Conservation (phyloP, 2,888 invertebrate species). For the Margaritifera margaritifera region DNA sequence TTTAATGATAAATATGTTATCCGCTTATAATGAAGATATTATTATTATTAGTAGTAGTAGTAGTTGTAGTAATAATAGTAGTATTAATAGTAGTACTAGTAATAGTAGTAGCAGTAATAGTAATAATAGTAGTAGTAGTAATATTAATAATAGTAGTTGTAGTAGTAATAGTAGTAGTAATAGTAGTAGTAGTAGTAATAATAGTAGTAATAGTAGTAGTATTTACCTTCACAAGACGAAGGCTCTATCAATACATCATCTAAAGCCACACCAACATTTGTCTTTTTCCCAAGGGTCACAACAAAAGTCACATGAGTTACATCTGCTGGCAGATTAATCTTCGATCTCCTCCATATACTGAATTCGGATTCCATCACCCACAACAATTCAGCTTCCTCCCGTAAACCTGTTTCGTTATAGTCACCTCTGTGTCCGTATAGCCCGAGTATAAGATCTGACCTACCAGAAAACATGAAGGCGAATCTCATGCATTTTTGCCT, state of each 20-base stretch:
- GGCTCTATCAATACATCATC: conserved; percentile 25
- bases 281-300: conserved; percentile 7
- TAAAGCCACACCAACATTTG: conserved; percentile 28
- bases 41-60: too few species aligned
- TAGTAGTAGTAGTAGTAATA: too few species aligned
- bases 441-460: conserved; percentile 39
- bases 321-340: conserved; percentile 11
- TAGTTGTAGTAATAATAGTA: too few species aligned
- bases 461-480: conserved; percentile 35
- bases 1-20: too few species aligned
- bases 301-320: conserved; percentile 12
- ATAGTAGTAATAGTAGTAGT: neutral
- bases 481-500: conserved; percentile 39
- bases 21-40: too few species aligned
- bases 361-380: conserved; percentile 11
- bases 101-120: too few species aligned
- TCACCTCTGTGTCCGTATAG: conserved; percentile 26
- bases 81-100: too few species aligned
- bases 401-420: conserved; percentile 1
- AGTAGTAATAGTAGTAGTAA: too few species aligned
- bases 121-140: too few species aligned
- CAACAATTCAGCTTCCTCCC: conserved; percentile 5
- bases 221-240: conserved; percentile 13
- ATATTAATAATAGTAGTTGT: too few species aligned
- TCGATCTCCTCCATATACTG: conserved; percentile 21